Percentiles rank a stretch among this genome's conserved stretches.
Conservation (phyloP, 1,140 invertebrate genomes). For the Riptortus pedestris region DNA sequence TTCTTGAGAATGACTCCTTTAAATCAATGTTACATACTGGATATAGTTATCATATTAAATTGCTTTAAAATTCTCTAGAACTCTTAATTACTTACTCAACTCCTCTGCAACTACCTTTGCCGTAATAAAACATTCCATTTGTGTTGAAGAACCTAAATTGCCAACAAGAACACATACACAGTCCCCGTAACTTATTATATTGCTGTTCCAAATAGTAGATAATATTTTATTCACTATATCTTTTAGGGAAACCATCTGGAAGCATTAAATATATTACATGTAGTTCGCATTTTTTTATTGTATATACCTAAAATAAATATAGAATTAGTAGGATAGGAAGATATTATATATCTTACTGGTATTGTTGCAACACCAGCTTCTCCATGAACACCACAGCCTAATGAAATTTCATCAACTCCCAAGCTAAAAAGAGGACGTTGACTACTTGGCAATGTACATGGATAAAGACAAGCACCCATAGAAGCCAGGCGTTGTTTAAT, state of each 20-base stretch:
- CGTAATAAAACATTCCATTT: constrained; percentile 67
- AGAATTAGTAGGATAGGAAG: no score
- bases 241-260: constrained; percentile 38
- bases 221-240: constrained; percentile 41
- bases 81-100: constrained; percentile 46
- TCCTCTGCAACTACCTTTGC: constrained; percentile 54
- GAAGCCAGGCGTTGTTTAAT: constrained; percentile 47
- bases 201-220: constrained; percentile 41
- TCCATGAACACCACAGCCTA: constrained; percentile 76
- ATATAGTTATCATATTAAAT: no score
- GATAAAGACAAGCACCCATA: constrained; percentile 56
- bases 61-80: no score
- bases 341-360: neutral
- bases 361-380: constrained; percentile 62
- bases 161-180: constrained; percentile 60
- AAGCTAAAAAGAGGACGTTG: constrained; percentile 52
- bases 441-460: constrained; percentile 61
- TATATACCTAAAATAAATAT: no score
- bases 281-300: no score
- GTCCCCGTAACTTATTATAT: constrained; percentile 43
- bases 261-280: no score
- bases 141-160: constrained; percentile 66
- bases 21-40: no score
- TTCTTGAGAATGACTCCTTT: no score
- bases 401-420: constrained; percentile 57